Evolutionary conservation across 2,113 vertebrate genomes (phyloP), one percentile per base, ranked within the genome.

Genomic region (Pteropus alecto): DNA sequence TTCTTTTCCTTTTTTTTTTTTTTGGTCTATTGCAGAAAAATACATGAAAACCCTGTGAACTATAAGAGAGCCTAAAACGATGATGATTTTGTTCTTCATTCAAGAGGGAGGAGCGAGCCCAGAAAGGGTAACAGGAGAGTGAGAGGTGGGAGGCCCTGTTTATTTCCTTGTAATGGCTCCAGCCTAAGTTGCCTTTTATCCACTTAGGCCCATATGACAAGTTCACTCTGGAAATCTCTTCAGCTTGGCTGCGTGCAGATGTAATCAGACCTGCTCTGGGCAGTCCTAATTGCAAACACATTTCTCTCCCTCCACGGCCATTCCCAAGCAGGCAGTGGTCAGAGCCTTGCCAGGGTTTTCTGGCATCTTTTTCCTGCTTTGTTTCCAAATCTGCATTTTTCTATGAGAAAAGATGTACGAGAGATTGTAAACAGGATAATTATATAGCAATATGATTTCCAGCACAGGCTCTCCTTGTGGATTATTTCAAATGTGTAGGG

Each of bases 261-360:
- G 96, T 95, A 98, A 98, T 98, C 94, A 81, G 98, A 98, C 96
- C 96, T 95, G 95, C 87, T 98, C 97, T 98, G 95, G 97, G 95
- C 97, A 98, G 96, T 92, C 91, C 90, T 99, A 98, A 99, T 98
- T 98, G 92, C 97, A 98, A 99, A 98, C 99, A 99, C 97, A 98
- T 99, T 98, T 98, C 87, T 98, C 86, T 97, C 97, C 97, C 94
- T 97, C 84, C n/a, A 63, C 65, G 82, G 97, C 97, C 98, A 98
- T 97, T 97, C 96, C 95, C 97, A 97, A 98, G 98, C 95, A 98
- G 97, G 98, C 97, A 95, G 95, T 77, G 97, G 97, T 94, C 87
- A 88, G 84, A 77, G 3, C 92, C 84, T 98, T 97, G 98, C 98
- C 99, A 98, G 98, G 97, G 90, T 67, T 98, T 98, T 98, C 98